A percentile compares a stretch with the other conserved stretches of the same genome.
Evolutionary conservation across 1,140 invertebrate species (phyloP).

Genomic region (Leptestheria dahalacensis): DNA sequence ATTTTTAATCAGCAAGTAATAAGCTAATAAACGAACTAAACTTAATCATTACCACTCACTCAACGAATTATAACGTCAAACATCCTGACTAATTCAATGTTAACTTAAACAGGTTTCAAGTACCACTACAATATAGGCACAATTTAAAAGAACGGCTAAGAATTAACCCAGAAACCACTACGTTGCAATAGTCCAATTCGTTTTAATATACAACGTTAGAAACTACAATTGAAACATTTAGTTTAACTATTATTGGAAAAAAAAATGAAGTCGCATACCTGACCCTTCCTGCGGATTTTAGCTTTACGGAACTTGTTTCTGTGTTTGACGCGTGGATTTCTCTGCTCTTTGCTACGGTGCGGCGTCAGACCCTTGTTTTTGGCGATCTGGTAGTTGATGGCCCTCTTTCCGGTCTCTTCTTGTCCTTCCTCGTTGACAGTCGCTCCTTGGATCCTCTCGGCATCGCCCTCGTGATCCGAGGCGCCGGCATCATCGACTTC

Average conservation of each 20-base stretch:
- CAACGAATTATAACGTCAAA: too few relatives aligned
- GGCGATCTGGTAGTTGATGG: constrained; percentile 80
- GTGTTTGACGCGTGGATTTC: constrained; percentile 87
- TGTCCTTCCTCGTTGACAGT: constrained; percentile 20
- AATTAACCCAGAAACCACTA: too few relatives aligned
- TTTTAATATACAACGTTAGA: too few relatives aligned
- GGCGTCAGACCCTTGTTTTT: constrained; percentile 91
- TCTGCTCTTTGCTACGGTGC: constrained; percentile 69
- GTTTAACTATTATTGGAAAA: constrained; percentile 16
- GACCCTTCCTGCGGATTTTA: constrained; percentile 72
- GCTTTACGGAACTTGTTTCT: constrained; percentile 81
- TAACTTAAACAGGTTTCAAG: too few relatives aligned
- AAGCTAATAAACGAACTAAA: too few relatives aligned
- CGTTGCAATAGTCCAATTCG: too few relatives aligned
- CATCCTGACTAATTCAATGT: too few relatives aligned
- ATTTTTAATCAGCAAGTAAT: too few relatives aligned
- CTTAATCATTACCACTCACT: too few relatives aligned
- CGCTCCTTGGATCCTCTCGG: constrained; percentile 19
- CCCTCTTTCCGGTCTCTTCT: constrained; percentile 43
- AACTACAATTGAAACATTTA: too few relatives aligned
- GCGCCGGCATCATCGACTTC: constrained; percentile 17
- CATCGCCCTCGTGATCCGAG: constrained; percentile 18
- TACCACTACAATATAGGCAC: too few relatives aligned
- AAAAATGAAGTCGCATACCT: constrained; percentile 45
- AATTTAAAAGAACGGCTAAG: too few relatives aligned